Evolutionary conservation across 2,888 invertebrate genomes (phyloP), one percentile per base, ranked within the genome.

Genomic region (Crepidodera aurea): DNA sequence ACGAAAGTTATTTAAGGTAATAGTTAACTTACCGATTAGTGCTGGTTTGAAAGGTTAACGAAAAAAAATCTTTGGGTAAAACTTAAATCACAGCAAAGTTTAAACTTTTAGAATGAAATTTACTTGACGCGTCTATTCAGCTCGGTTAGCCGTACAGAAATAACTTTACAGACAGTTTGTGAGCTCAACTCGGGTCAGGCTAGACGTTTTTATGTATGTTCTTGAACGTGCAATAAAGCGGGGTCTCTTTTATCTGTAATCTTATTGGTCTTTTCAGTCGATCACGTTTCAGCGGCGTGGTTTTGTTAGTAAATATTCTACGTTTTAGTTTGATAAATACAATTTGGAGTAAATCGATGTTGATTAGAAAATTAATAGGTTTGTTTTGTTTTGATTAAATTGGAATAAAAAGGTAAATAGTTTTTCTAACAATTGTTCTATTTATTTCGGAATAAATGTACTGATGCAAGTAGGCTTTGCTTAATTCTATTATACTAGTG

Each of bases 261-360:
- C 5, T 29, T 15, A 64, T 64, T 64, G 64, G 64, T n/a, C 25
- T 13, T 13, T 10, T n/a, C 53, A 27, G 29, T 29, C 34, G 46
- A 29, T 51, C 64, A 64, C 53, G 60, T 48, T 51, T 60, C 8
- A 15, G 10, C 4, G 42, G 25, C 57, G 62, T 63, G 62, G 53
- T 54, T 34, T 15, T 63, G 62, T 63, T 63, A 16, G 44, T 59
- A 63, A 58, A 63, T 59, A 58, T 37, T 12, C 12, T 39, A 48
- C 13, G 44, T 29, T 5, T 29, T 19, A 50, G 1, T 37, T 44
- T 48, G 15, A 39, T 16, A 13, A 54, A 34, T 34, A 3, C 12
- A 34, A n/a, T 10, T 34, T 10, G 2, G 37, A 12, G 40, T 13
- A 40, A 40, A 16, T 16, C 0, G 40, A 15, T 40, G 12, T 16